A percentile compares a stretch with the other conserved stretches of the same genome.
phyloP scores from a whole-genome alignment of 1,140 invertebrate genomes.

The Trichoplusia ni region DNA sequence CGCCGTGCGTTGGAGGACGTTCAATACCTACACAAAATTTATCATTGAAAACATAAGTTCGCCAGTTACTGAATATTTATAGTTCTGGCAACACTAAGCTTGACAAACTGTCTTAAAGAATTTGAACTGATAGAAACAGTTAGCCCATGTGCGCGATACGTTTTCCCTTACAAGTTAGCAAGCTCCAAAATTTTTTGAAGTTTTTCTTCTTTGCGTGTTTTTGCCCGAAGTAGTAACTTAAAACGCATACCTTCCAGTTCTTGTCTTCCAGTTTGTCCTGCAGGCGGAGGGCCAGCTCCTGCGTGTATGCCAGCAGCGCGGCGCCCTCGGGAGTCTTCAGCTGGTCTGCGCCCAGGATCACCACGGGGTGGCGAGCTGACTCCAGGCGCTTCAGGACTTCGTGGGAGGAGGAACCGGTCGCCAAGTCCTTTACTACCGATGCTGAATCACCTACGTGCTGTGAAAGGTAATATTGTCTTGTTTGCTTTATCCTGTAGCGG shows the following conservation, averaged over 20 bases:
- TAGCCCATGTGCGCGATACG: too few species aligned
- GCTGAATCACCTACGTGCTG: conserved; percentile 92
- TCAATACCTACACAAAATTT: conserved; percentile 86
- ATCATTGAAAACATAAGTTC: background rate
- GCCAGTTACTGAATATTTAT: background rate
- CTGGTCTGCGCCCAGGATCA: conserved; percentile 94
- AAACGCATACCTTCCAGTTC: conserved; percentile 71
- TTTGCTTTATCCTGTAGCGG: too few species aligned
- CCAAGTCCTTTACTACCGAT: conserved; percentile 87
- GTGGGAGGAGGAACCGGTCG: conserved; percentile 86
- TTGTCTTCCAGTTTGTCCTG: conserved; percentile 77
- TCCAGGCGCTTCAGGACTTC: conserved; percentile 88
- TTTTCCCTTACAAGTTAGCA: too few species aligned
- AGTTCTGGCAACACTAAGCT: too few species aligned
- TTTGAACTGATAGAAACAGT: too few species aligned
- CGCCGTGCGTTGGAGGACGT: conserved; percentile 95
- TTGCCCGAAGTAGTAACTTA: too few species aligned
- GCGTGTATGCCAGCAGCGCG: conserved; percentile 88
- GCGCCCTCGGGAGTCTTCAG: conserved; percentile 91
- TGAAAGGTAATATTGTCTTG: background rate
- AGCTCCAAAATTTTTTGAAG: too few species aligned
- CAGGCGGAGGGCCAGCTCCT: conserved; percentile 85
- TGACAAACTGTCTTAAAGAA: too few species aligned
- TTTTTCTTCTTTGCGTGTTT: too few species aligned
- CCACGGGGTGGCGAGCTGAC: conserved; percentile 91